Conservation (phyloP, 2,113 vertebrate genomes). For the Solenodon paradoxus region DNA sequence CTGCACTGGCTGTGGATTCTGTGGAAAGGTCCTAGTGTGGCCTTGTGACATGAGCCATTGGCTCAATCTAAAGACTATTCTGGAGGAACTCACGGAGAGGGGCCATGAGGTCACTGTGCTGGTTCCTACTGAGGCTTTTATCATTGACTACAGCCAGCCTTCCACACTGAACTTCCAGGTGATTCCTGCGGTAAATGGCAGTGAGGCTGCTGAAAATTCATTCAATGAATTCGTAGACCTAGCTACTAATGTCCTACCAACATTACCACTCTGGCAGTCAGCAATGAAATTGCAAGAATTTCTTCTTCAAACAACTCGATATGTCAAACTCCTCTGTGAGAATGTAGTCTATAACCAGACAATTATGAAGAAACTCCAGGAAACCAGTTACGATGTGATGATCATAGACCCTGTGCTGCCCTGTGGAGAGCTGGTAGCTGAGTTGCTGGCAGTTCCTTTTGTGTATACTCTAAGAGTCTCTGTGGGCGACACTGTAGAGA, state of each 20-base stretch:
- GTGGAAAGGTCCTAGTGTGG: constrained; percentile 85
- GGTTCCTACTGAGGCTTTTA: not conserved
- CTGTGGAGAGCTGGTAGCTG: constrained; percentile 78
- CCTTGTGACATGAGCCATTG: constrained; percentile 86
- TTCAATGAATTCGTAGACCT: not conserved
- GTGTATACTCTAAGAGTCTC: constrained; percentile 62
- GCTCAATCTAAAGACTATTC: constrained; percentile 83
- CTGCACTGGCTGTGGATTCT: not conserved
- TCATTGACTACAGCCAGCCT: constrained; percentile 69
- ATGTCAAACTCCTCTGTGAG: constrained; percentile 33
- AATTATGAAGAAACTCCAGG: constrained; percentile 65
- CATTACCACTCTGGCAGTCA: constrained; percentile 35
- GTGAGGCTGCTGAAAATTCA: accelerated
- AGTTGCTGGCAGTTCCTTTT: constrained; percentile 73
- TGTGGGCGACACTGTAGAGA: constrained; percentile 57
- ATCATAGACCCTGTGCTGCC: constrained; percentile 48
- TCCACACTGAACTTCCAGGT: constrained; percentile 75
- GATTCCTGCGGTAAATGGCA: constrained; percentile 61
- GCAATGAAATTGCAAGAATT: constrained; percentile 71
- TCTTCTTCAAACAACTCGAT: not conserved
- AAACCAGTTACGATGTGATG: constrained; percentile 70
- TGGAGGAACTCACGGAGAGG: constrained; percentile 76
- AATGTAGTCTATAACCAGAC: constrained; percentile 64
- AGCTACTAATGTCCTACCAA: constrained; percentile 7
- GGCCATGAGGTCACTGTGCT: constrained; percentile 84